These are phyloP conservation scores for Apis dorsata DNA, from an alignment of 1,140 invertebrate genomes.

Conservation along the genomic window DNA sequence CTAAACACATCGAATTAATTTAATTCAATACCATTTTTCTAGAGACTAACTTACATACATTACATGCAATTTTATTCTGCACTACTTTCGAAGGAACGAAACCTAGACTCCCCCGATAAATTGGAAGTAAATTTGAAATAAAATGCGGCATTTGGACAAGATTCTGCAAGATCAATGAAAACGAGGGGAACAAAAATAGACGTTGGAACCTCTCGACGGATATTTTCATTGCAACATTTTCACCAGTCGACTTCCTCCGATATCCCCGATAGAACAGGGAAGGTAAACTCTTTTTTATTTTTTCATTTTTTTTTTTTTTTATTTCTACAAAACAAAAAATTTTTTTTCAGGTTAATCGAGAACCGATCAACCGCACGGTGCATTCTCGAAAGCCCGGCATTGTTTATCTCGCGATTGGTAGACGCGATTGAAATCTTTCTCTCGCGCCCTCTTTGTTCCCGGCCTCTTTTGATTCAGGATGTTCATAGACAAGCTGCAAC, in stretches of 20 bases:
- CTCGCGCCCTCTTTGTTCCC: constrained; percentile 56
- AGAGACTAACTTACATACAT: too few relatives aligned
- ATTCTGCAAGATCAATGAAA: neutral
- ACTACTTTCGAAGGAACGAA: too few relatives aligned
- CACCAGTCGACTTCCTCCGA: constrained; percentile 33
- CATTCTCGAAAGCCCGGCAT: constrained; percentile 69
- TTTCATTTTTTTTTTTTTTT: constrained; percentile 14
- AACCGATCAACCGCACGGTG: constrained; percentile 71
- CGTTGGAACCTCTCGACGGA: neutral
- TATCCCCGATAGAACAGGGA: constrained; percentile 20
- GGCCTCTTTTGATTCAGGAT: constrained; percentile 58
- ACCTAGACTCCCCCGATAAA: neutral
- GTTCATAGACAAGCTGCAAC: constrained; percentile 58
- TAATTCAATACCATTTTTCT: too few relatives aligned
- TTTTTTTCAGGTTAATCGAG: constrained; percentile 72
- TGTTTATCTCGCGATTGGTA: constrained; percentile 70
- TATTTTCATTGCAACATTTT: constrained; percentile 29
- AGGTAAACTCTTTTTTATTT: constrained; percentile 20
- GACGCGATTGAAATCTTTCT: constrained; percentile 74
- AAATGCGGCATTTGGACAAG: neutral
- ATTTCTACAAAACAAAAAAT: constrained; percentile 60
- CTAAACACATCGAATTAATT: too few relatives aligned
- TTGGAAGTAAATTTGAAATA: neutral
- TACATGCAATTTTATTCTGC: too few relatives aligned
- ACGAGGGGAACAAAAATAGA: neutral